Evolutionary conservation across 2,888 invertebrate species (phyloP).

Genomic region (Eupithecia centaureata): DNA sequence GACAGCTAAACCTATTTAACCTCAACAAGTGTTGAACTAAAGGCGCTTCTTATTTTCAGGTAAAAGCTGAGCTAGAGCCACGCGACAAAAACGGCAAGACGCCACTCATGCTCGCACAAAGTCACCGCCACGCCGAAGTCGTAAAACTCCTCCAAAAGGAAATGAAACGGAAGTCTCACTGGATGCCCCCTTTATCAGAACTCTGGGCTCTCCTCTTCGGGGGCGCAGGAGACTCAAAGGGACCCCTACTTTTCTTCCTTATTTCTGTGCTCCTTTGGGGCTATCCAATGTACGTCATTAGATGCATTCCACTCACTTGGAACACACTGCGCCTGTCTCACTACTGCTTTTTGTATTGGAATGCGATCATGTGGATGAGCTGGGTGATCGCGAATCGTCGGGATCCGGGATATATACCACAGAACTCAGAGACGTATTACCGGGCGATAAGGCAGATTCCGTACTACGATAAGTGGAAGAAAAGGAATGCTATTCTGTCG

Average conservation of each 20-base stretch:
- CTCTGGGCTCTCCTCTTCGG: slow-evolving; percentile 95
- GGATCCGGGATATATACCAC: slow-evolving; percentile 95
- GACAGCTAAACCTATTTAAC: neutral
- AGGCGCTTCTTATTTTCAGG: slow-evolving; percentile 85
- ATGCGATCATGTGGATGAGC: slow-evolving; percentile 96
- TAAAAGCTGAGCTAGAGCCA: slow-evolving; percentile 93
- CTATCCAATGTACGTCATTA: slow-evolving; percentile 96
- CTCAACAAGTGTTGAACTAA: too few species aligned
- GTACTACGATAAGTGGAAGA: slow-evolving; percentile 96
- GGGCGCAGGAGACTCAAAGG: slow-evolving; percentile 95
- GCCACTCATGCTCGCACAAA: slow-evolving; percentile 94
- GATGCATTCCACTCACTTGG: slow-evolving; percentile 96
- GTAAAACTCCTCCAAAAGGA: slow-evolving; percentile 92
- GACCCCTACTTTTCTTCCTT: slow-evolving; percentile 93
- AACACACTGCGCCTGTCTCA: slow-evolving; percentile 93
- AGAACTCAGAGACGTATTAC: slow-evolving; percentile 95
- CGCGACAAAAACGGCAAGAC: slow-evolving; percentile 97
- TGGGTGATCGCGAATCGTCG: slow-evolving; percentile 95
- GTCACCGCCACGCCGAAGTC: slow-evolving; percentile 93
- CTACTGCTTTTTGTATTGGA: slow-evolving; percentile 95
- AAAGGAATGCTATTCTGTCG: slow-evolving; percentile 91
- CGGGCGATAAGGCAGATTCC: slow-evolving; percentile 96
- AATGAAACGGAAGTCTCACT: slow-evolving; percentile 91
- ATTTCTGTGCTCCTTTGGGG: slow-evolving; percentile 95
- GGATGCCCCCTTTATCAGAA: slow-evolving; percentile 94